Evolutionary conservation across 2,797 vertebrate genomes (phyloP).

Genomic region (Acanthurus lineatus): DNA sequence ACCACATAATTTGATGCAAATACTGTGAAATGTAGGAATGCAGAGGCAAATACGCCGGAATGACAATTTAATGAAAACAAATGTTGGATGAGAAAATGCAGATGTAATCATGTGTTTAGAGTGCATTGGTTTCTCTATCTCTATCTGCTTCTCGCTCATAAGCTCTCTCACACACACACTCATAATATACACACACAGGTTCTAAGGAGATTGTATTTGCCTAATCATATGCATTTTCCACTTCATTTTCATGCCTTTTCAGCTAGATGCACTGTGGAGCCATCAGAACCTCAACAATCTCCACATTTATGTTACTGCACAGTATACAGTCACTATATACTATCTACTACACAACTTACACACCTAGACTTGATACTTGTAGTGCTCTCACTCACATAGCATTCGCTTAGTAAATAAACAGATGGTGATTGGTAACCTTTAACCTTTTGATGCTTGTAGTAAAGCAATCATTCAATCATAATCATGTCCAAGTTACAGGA

Average conservation of each 20-base stretch:
- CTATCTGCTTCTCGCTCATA: conserved; percentile 56
- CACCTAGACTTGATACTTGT: background rate
- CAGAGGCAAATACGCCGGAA: conserved; percentile 67
- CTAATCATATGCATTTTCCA: conserved; percentile 81
- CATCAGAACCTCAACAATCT: conserved; percentile 65
- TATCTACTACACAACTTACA: conserved; percentile 2
- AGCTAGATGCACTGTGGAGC: conserved; percentile 61
- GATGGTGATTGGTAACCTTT: too few relatives aligned
- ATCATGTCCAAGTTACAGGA: background rate
- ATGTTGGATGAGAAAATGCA: conserved; percentile 73
- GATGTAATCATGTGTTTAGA: conserved; percentile 81
- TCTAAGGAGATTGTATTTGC: conserved; percentile 59
- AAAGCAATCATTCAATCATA: too few relatives aligned
- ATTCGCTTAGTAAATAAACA: too few relatives aligned
- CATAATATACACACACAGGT: conserved; percentile 38
- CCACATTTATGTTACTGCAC: conserved; percentile 39
- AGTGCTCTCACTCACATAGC: too few relatives aligned
- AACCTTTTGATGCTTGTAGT: too few relatives aligned
- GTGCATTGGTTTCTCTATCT: conserved; percentile 41
- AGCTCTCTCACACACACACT: conserved; percentile 36
- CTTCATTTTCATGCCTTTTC: conserved; percentile 79
- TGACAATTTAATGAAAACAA: conserved; percentile 81
- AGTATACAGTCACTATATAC: conserved; percentile 2
- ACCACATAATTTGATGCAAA: conserved; percentile 71
- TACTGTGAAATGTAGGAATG: conserved; percentile 73